Base-by-base conservation (phyloP, 2,888 invertebrate genomes). In the Microplitis deprimator region DNA sequence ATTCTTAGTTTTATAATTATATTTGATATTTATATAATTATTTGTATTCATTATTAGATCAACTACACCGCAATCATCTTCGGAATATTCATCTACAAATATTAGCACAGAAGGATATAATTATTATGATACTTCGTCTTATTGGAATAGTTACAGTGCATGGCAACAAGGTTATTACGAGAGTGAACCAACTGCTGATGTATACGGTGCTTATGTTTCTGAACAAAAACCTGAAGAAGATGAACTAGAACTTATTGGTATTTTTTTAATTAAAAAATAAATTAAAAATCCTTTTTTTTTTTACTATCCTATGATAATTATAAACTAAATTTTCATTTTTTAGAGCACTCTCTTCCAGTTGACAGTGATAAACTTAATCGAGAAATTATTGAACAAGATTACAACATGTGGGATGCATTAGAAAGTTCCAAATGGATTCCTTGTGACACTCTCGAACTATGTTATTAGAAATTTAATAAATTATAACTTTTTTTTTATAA, bases 401-500 rank as follows among this genome's bases (percentile, higher is more conserved):
- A 94, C 77, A 94, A 94, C 72, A 89, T 96, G 39, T 96, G 96
- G 94, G 96, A 96, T 89, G 94, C 94, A 16, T 87, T 96, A 68
- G 96, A 96, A 87, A 93, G 94, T 79, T 96, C 96, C 0, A 95
- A 96, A 86, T 96, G 96, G 96, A 91, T 95, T 84, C 95, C 95
- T 0, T 93, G 94, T 79, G 96, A 96, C 79, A 92, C 94, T 40
- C 87, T 95, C 64, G 95, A 96, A 90, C 91, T 91, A 38, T 92
- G 92, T 29, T 70, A 70, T 59, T 64, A 39, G 13, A 13, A 50
- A 13, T 50, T 50, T 1, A 13, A 5, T 50, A 50, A 50, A 50
- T 10, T 50, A 68, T 68, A 40, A 65, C 29, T 64, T 59, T 1
- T 59, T 1, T 64, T 16, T 62, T 50, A 50, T 50, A 13, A 13